Evolutionary conservation across 1,140 invertebrate genomes (phyloP).

Genomic region (Zaprionus davidi): DNA sequence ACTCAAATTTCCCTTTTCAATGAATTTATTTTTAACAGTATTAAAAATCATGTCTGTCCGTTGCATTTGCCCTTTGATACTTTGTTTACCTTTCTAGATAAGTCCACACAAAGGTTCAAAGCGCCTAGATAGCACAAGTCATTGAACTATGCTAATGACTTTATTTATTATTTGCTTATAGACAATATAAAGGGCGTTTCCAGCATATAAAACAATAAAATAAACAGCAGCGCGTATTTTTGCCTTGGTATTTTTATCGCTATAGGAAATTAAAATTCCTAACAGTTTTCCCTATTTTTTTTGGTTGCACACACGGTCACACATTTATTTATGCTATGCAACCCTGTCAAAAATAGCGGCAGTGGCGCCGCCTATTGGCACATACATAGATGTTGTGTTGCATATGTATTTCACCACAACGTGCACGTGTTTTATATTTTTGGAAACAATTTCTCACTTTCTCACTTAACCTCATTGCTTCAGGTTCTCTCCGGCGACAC

Average conservation of each 20-base stretch:
- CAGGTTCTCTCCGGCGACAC: constrained; percentile 96
- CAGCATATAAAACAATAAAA: constrained; percentile 1
- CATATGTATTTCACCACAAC: constrained; percentile 1
- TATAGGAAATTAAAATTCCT: background rate
- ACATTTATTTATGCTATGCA: constrained; percentile 16
- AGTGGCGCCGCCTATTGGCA: constrained; percentile 40
- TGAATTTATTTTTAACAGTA: background rate
- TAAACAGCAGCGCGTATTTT: background rate
- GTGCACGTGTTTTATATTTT: constrained; percentile 33
- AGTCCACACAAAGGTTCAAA: background rate
- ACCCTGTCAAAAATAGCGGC: constrained; percentile 16
- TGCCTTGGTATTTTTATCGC: background rate
- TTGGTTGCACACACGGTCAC: constrained; percentile 14
- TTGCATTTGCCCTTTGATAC: background rate
- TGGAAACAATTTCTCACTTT: constrained; percentile 4
- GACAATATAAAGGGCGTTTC: background rate
- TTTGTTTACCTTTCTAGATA: constrained; percentile 34
- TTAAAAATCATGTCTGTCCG: background rate
- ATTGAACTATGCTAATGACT: constrained; percentile 17
- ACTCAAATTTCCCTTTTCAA: background rate
- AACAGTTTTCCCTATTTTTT: background rate
- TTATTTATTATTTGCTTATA: background rate
- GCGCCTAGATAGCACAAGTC: constrained; percentile 17
- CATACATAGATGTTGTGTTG: background rate
- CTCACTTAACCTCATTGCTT: constrained; percentile 62